Base-by-base conservation (phyloP, 2,888 invertebrate species). In the Hydroisotoma schaefferi region DNA sequence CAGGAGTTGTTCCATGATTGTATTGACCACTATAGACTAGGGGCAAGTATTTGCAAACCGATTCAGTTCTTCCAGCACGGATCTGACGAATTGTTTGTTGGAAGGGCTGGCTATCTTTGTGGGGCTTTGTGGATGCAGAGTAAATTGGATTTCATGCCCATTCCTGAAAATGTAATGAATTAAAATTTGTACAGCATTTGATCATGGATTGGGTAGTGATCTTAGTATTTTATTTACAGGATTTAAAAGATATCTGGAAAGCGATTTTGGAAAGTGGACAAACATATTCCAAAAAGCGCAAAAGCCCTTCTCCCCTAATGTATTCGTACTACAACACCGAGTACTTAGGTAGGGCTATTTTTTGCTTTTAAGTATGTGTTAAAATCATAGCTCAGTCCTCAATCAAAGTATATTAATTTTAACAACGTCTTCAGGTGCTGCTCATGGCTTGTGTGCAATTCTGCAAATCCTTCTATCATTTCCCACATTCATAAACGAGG, bases 11-110 rank as follows among this genome's bases (percentile, higher is more conserved):
- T 62, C 37, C 67, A 74, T 6, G 69, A 74, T 22, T 78, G 76
- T 63, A 69, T 75, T 22, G 67, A 79, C 38, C 74, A 77, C 52
- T 84, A 80, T 74, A 74, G 76, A 23, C 73, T 76, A 18, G 74
- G 76, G n/a, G 78, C 76, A 18, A 74, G 73, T 18, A 74, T 78
- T 40, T 83, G 83, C 73, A 80, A 81, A 70, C 80, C 82, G 54
- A 73, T 76, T 52, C 76, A 79, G 67, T 86, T 85, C 72, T 77
- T 84, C 12, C 81, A 68, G 2, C 72, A 73, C 73, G 79, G 79
- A 28, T 87, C 87, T 29, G 91, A 93, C 77, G 93, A 93, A 76
- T 78, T 90, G 23, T 85, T 93, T 73, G 89, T 91, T 1, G 93
- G 93, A 0, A 81, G 92, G 64, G 85, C 91, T 44, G 93, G 92